These are phyloP conservation scores for Astropecten irregularis DNA, from an alignment of 53 echinoderm and acorn worm genomes.

Conservation along the genomic window DNA sequence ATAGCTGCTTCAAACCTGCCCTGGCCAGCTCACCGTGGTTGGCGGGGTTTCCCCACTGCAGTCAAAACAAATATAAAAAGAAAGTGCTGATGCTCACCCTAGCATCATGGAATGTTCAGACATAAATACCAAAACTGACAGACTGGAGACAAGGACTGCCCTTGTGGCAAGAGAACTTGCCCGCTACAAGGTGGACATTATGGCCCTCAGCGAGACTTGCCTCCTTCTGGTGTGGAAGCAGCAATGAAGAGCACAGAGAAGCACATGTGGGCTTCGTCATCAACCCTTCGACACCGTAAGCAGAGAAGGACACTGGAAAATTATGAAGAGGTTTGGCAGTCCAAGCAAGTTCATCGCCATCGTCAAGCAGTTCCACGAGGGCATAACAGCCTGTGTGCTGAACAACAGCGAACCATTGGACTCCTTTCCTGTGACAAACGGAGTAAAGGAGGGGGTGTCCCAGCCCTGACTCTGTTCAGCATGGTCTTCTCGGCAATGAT, in stretches of 20 bases:
- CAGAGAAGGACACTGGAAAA: neutral
- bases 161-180: neutral
- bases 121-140: neutral
- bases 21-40: slow-evolving; percentile 41
- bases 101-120: slow-evolving; percentile 5
- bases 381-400: neutral
- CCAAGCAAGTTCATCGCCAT: neutral
- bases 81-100: neutral
- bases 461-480: slow-evolving; percentile 35
- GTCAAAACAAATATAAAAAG: neutral
- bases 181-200: neutral
- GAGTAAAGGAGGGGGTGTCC: slow-evolving; percentile 23
- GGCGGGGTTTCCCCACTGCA: slow-evolving; percentile 6
- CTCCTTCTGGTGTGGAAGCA: too few species aligned
- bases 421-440: slow-evolving; percentile 10
- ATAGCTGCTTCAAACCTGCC: too few species aligned
- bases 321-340: neutral
- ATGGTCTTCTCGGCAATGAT: too few species aligned
- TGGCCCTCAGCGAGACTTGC: slow-evolving; percentile 12
- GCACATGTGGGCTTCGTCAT: too few species aligned
- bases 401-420: neutral
- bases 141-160: slow-evolving; percentile 4
- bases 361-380: neutral
- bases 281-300: neutral
- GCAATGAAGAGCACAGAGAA: too few species aligned